Evolutionary conservation across 1,140 invertebrate genomes (phyloP), one percentile per base, ranked within the genome.

Genomic region (Brachionus plicatilis): DNA sequence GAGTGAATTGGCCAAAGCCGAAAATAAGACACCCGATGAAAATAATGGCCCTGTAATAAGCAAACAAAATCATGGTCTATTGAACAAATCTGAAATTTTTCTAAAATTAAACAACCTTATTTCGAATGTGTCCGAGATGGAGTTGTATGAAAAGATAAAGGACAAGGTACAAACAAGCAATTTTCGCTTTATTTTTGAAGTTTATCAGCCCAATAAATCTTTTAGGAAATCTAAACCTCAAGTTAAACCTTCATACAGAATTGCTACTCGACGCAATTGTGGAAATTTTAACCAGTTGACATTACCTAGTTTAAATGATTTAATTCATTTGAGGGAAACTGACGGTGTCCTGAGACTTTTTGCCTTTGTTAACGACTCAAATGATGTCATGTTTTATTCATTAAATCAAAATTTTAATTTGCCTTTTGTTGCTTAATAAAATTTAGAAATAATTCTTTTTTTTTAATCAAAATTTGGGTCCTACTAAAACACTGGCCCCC

Each of bases 371-470:
- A 76, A 76, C n/a, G 72, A 76, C 9, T 53, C 72, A 12, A 50
- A 76, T 47, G 43, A 50, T 76, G 72, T 76, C 4, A 76, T 76
- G 72, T 76, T 76, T 50, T 76, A 76, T 76, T 47, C n/a, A 50
- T 76, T 76, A 33, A 76, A 76, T 29, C 20, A 37, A 37, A 76
- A 76, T 27, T 24, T 50, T 50, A 76, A 76, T 20, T 50, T 76
- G 6, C 72, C 72, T 29, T 53, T 76, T 53, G 12, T 72, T 17
- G 68, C 33, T 37, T 37, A 37, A 37, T 37, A 37, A 37, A 37
- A 33, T 33, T 1, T 33, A 5, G 29, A 33, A 33, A 4, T 33
- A 4, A 4, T 33, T 33, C 5, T 33, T 33, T 33, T 33, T 33
- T 33, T 33, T 33, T 33, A 5, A 33, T 33, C 1, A 33, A 33